Base-by-base conservation (phyloP, 2,797 vertebrate genomes). In the Loriculus beryllinus region DNA sequence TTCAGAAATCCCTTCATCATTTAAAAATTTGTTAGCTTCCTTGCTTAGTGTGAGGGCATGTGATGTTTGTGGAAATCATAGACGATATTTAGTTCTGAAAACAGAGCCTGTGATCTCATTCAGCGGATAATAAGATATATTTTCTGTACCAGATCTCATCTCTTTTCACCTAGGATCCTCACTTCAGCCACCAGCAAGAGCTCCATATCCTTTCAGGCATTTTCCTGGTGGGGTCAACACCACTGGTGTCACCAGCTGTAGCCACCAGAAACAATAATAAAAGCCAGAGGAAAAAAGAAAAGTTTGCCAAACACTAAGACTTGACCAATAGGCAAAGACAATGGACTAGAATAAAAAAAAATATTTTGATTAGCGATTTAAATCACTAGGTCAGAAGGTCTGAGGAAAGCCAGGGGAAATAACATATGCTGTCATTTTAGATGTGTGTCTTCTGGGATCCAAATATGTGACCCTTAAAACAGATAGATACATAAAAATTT, bases 21-120 rank as follows among this genome's bases (percentile, higher is more conserved):
- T 22, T 11, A 39, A 5, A 81, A 29, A 51, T 82, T 45, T 71
- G 2, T 48, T 47, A 31, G 39, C 22, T 77, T 74, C 3, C 23
- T 68, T 45, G 14, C n/a, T 65, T 64, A 14, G 8, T 39, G 22
- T 25, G 28, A 81, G 14, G 3, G 16, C 26, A 74, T 37, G 10
- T 1, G 1, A 7, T 28, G 20, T 3, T 1, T 11, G 11, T 35
- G 60, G 23, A 65, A 49, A n/a, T 47, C 9, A 16, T 5, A 23
- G 37, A 60, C 5, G 9, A 31, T 56, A 75, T 21, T 62, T 71
- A 7, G 4, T 45, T 87, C 48, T 71, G 43, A 79, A 89, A 75
- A 65, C 26, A 86, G 59, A 71, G 16, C 47, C 72, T 48, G 18
- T 29, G 7, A 51, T 51, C 31, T 75, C 8, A 28, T 47, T 56